phyloP scores from a whole-genome alignment of 2,797 vertebrate species.

The Furcifer pardalis region DNA sequence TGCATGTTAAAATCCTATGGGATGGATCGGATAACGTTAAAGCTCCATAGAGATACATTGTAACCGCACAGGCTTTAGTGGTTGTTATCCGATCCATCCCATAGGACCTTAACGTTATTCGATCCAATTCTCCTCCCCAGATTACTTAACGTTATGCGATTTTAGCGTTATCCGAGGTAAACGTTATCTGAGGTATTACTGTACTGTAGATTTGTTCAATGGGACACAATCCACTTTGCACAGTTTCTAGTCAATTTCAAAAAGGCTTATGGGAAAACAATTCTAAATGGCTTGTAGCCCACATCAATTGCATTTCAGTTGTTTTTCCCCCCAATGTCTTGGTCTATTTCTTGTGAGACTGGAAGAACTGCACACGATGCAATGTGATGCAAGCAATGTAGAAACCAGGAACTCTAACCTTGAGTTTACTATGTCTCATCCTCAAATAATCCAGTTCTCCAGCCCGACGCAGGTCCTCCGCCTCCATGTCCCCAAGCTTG shows the following conservation, averaged over 20 bases:
- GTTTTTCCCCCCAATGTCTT: not conserved
- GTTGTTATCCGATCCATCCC: too few relatives aligned
- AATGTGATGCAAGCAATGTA: not conserved
- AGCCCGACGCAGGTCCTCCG: not conserved
- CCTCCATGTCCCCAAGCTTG: constrained; percentile 14
- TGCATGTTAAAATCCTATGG: too few relatives aligned
- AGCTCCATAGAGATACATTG: too few relatives aligned
- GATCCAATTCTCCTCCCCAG: too few relatives aligned
- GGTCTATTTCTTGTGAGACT: not conserved
- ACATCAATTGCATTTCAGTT: not conserved
- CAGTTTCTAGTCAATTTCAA: constrained; percentile 3
- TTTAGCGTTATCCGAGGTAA: too few relatives aligned
- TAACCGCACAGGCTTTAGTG: too few relatives aligned
- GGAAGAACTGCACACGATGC: not conserved
- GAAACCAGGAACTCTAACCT: not conserved
- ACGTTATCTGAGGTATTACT: too few relatives aligned
- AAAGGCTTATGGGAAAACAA: not conserved
- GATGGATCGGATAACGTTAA: too few relatives aligned
- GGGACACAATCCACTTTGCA: not conserved
- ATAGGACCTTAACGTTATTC: too few relatives aligned
- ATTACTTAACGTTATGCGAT: too few relatives aligned
- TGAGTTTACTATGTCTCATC: not conserved
- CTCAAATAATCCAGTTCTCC: constrained; percentile 27
- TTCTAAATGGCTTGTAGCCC: not conserved
- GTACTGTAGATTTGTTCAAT: not conserved